These are phyloP conservation scores for Terrapene triunguis DNA, from an alignment of 2,113 vertebrate species.

Conservation along the genomic window DNA sequence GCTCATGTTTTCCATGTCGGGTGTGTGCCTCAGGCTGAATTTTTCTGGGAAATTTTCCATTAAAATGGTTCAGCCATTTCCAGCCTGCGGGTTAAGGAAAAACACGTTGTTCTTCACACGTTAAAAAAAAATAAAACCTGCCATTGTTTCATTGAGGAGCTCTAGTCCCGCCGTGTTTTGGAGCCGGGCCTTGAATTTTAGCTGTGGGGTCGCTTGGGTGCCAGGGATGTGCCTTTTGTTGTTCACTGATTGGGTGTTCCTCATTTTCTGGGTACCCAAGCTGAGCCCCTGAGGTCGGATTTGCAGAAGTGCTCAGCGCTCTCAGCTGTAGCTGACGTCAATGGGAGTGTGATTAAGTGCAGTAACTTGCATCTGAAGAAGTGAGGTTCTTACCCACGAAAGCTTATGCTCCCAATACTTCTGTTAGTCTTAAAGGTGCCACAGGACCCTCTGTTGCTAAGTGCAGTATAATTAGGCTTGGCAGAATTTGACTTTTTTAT, in stretches of 20 bases:
- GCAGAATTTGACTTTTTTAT: too few species aligned
- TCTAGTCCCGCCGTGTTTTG: neutral
- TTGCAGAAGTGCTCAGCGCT: too few species aligned
- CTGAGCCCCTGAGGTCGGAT: too few species aligned
- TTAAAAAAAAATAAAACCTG: too few species aligned
- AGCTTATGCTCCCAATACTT: too few species aligned
- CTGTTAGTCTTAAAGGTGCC: too few species aligned
- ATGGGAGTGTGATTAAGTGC: too few species aligned
- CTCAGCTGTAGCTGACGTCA: too few species aligned
- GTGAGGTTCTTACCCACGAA: too few species aligned
- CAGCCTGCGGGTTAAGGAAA: neutral
- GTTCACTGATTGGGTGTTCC: neutral
- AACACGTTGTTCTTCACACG: neutral
- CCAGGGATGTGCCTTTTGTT: neutral
- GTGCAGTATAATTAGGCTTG: too few species aligned
- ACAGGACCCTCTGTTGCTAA: too few species aligned
- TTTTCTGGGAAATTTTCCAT: neutral
- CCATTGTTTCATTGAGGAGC: neutral
- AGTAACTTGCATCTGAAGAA: too few species aligned
- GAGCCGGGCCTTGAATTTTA: neutral
- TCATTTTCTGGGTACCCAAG: neutral
- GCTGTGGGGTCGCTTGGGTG: neutral
- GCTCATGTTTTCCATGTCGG: neutral
- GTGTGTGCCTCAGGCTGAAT: neutral
- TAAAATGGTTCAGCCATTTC: neutral